phyloP scores from a whole-genome alignment of 2,113 vertebrate species.

The Ranitomeya variabilis region DNA sequence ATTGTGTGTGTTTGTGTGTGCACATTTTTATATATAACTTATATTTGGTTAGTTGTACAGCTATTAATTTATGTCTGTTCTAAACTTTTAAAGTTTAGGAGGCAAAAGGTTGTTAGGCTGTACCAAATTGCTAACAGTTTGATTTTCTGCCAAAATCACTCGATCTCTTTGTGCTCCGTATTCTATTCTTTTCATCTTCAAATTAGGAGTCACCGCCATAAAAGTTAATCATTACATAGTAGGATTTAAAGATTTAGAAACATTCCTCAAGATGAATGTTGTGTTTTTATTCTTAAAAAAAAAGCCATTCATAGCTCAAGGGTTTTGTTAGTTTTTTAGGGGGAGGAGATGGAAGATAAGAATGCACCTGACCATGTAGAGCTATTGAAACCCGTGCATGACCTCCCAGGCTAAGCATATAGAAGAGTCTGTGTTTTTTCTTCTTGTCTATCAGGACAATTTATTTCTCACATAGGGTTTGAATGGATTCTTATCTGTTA shows the following conservation, averaged over 20 bases:
- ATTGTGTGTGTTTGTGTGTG: too few species aligned
- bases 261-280: conserved; percentile 21
- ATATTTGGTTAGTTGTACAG: neutral
- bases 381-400: conserved; percentile 33
- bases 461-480: neutral
- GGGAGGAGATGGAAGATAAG: conserved; percentile 55
- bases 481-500: neutral
- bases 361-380: conserved; percentile 46
- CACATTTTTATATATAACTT: too few species aligned
- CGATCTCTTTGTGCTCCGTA: conserved; percentile 34
- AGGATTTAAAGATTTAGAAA: conserved; percentile 54
- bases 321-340: conserved; percentile 47
- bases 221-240: conserved; percentile 56
- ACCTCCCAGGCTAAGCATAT: conserved; percentile 8
- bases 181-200: conserved; percentile 52
- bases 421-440: conserved; percentile 9
- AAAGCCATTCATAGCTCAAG: conserved; percentile 44
- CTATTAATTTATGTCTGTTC: neutral
- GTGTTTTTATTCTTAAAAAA: conserved; percentile 37
- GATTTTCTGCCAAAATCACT: conserved; percentile 47
- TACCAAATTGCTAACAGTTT: conserved; percentile 19
- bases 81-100: neutral
- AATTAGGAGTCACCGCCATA: conserved; percentile 43
- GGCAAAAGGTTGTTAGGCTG: neutral
- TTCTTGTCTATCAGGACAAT: neutral